Percentiles rank a stretch among this genome's conserved stretches.
These are phyloP conservation scores for Drosophila sp. DNA, from an alignment of 1,140 invertebrate species.

Conservation along the genomic window DNA sequence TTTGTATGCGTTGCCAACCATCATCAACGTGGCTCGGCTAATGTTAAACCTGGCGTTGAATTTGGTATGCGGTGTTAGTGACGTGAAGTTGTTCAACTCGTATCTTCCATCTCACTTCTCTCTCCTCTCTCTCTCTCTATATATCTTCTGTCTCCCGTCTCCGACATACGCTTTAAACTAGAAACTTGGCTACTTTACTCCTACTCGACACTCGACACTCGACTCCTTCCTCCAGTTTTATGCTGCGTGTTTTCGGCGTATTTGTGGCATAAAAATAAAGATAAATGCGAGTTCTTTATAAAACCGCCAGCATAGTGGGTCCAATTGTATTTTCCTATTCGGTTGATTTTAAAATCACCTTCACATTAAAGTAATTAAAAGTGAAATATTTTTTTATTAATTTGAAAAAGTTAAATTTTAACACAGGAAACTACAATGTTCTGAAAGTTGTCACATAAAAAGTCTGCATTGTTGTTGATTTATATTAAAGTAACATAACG, in stretches of 20 bases:
- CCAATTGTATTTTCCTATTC: constrained; percentile 6
- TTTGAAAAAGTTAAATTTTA: background rate
- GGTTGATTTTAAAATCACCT: constrained; percentile 1
- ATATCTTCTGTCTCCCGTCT: background rate
- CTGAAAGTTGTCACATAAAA: background rate
- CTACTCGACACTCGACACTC: constrained; percentile 7
- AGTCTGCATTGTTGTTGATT: background rate
- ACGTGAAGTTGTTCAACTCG: constrained; percentile 9
- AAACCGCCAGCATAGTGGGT: constrained; percentile 41
- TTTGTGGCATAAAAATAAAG: constrained; percentile 84
- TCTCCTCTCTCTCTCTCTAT: background rate
- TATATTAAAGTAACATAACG: too few species aligned
- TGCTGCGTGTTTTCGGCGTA: constrained; percentile 60
- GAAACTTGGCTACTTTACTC: constrained; percentile 51
- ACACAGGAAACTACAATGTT: too few species aligned
- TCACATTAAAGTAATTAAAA: constrained; percentile 4
- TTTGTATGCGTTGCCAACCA: constrained; percentile 71
- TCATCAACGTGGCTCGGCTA: constrained; percentile 45
- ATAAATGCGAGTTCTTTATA: constrained; percentile 83
- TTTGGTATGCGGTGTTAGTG: constrained; percentile 17
- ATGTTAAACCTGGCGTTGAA: constrained; percentile 20
- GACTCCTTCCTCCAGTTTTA: constrained; percentile 29
- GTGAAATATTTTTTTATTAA: background rate
- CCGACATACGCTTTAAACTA: constrained; percentile 59
- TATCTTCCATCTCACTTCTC: background rate